phyloP scores from a whole-genome alignment of 1,140 invertebrate genomes.

The Ceratitis capitata region DNA sequence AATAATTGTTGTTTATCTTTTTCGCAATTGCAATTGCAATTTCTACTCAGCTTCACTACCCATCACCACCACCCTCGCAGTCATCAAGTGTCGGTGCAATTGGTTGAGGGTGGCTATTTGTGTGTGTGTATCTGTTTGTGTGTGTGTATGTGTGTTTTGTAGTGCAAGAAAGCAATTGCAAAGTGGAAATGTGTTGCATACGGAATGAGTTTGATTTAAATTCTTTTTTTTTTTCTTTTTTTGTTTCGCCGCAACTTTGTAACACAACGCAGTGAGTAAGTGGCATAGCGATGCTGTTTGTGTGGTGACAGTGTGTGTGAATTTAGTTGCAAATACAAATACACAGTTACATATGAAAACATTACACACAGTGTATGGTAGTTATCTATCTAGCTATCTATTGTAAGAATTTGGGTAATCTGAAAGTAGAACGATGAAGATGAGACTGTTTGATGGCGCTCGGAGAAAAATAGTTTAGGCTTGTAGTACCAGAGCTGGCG shows the following conservation, averaged over 20 bases:
- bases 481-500: too few relatives aligned
- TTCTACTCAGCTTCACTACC: background rate
- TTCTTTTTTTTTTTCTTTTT: too few relatives aligned
- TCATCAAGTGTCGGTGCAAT: too few relatives aligned
- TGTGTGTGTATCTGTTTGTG: background rate
- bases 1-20: conserved; percentile 42
- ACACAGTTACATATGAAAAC: too few relatives aligned
- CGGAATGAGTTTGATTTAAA: conserved; percentile 63
- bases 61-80: background rate
- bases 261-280: background rate
- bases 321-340: too few relatives aligned
- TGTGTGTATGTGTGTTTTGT: background rate
- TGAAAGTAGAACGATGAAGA: too few relatives aligned
- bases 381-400: too few relatives aligned
- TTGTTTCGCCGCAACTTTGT: background rate
- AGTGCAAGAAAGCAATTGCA: conserved; percentile 47
- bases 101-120: background rate
- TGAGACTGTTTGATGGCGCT: too few relatives aligned
- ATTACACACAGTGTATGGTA: too few relatives aligned
- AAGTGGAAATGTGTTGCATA: conserved; percentile 61
- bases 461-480: too few relatives aligned
- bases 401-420: too few relatives aligned
- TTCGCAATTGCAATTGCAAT: conserved; percentile 42
- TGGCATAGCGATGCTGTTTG: too few relatives aligned
- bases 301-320: background rate